These are phyloP conservation scores for Scortum barcoo DNA, from an alignment of 2,113 vertebrate genomes.

Conservation along the genomic window DNA sequence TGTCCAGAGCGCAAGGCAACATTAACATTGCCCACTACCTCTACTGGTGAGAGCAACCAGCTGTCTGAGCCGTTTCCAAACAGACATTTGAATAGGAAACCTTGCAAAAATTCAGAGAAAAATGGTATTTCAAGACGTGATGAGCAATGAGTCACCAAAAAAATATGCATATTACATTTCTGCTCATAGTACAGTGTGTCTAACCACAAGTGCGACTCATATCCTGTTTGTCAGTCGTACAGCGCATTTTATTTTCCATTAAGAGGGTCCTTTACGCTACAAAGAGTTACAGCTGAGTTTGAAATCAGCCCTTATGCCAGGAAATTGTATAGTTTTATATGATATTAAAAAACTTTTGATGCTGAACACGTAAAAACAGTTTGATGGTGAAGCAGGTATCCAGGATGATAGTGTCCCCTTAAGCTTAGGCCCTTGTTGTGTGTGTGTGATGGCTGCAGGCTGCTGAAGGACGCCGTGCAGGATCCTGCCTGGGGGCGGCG, in stretches of 20 bases:
- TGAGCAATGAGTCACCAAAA: background rate
- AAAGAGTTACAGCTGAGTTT: background rate
- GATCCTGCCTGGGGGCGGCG: conserved; percentile 90
- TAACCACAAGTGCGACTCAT: background rate
- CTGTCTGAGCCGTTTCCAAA: background rate
- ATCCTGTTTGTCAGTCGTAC: background rate
- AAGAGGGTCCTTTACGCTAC: background rate
- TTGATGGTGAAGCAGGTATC: background rate
- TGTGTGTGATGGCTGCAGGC: conserved; percentile 81
- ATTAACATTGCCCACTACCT: conserved; percentile 93
- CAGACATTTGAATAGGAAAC: background rate
- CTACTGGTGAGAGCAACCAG: conserved; percentile 90
- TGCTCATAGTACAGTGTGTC: background rate
- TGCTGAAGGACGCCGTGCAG: conserved; percentile 94
- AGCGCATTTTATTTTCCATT: background rate
- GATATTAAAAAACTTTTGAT: background rate
- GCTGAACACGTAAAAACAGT: background rate
- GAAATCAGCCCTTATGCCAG: background rate
- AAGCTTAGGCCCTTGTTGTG: background rate
- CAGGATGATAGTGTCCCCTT: background rate
- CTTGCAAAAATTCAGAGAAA: background rate
- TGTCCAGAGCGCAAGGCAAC: conserved; percentile 93
- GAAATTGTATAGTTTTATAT: background rate
- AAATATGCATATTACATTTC: background rate
- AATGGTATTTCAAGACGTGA: background rate